phyloP scores from a whole-genome alignment of 1,140 invertebrate species.

The Zeugodacus cucurbitae region DNA sequence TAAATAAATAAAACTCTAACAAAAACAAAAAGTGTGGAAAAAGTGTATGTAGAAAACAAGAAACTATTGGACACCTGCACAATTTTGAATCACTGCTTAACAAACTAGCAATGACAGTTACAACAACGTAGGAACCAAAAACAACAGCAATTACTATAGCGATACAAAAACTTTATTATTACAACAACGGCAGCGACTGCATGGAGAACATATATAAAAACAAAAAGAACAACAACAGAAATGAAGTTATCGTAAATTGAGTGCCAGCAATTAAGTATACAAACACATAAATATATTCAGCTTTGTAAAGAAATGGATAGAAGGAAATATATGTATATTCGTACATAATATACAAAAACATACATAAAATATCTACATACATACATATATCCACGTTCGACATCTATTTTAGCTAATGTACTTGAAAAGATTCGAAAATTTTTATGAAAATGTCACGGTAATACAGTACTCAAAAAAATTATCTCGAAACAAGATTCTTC shows the following conservation, averaged over 20 bases:
- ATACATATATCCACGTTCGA: neutral
- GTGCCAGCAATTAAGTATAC: conserved; percentile 10
- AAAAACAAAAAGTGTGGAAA: neutral
- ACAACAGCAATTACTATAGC: neutral
- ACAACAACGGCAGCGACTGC: conserved; percentile 31
- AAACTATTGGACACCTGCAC: conserved; percentile 63
- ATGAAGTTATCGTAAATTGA: conserved; percentile 19
- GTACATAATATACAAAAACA: neutral
- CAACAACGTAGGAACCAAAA: conserved; percentile 46
- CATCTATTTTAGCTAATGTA: too few species aligned
- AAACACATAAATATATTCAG: neutral
- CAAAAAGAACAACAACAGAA: neutral
- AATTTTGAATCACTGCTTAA: conserved; percentile 55
- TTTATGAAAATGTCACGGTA: too few species aligned
- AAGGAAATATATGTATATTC: neutral
- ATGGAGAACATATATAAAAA: neutral
- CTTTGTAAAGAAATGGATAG: neutral
- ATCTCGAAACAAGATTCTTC: too few species aligned
- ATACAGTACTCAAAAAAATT: too few species aligned
- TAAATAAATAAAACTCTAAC: neutral
- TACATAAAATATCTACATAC: neutral
- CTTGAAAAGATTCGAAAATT: too few species aligned
- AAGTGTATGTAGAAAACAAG: neutral
- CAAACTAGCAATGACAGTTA: conserved; percentile 45
- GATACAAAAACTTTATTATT: conserved; percentile 32